Evolutionary conservation across 2,113 vertebrate genomes (phyloP), one percentile per base, ranked within the genome.

Genomic region (Cinclus mexicanus): DNA sequence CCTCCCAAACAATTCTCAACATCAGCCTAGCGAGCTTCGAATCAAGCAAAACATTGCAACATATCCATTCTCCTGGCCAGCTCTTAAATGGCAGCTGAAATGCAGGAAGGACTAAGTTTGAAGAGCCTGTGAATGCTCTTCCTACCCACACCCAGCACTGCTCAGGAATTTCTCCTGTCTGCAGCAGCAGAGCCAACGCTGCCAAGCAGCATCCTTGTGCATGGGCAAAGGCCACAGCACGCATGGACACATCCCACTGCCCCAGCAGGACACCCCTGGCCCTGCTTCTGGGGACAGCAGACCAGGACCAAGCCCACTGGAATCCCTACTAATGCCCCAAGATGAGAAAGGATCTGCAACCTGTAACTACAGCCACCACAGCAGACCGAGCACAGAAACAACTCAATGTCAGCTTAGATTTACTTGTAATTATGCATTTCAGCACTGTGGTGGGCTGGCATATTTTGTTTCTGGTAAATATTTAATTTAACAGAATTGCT

Each of bases 311-410:
- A 72, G 9, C 39, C 49, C 60, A 1, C 10, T 11, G 7, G 9
- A 21, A 26, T 9, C 35, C 57, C 33, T 0, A 5, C 1, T 2
- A 13, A 37, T 0, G 7, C 7, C 28, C 44, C 7, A 5, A 42
- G 4, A 12, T 10, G 3, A 23, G 75, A 74, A 56, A 33, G 3
- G 12, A 4, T 4, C 68, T 68, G 23, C 7, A 1, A 7, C 7
- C 1, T 0, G 0, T 2, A 63, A 55, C 9, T 4, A 39, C 0
- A 55, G 6, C 15, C 21, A 8, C 23, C 6, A 9, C 17, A 68
- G 35, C 47, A 64, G 24, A 25, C 14, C 26, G 24, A 83, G 24
- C 24, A 68, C 17, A 20, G 7, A 68, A 95, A 76, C 29, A 3
- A 3, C 49, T 29, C 75, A 24, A 13, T 10, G 16, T 28, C 83